Evolutionary conservation across 2,888 invertebrate species (phyloP), one percentile per base, ranked within the genome.

Genomic region (Patella caerulea): DNA sequence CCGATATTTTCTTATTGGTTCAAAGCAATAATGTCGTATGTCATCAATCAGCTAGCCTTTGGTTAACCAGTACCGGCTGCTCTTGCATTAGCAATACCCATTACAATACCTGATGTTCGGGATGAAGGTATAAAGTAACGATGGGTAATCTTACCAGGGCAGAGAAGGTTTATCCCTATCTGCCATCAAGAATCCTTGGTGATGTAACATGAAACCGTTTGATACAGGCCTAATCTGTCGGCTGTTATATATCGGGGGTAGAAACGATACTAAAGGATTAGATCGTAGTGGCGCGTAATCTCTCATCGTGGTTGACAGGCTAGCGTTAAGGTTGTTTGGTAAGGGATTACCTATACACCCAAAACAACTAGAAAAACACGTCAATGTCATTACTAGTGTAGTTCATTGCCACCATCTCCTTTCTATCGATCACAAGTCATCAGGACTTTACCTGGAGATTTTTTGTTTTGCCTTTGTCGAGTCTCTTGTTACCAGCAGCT

Each of bases 331-430:
- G 65, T 24, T 65, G 24, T 65, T 65, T 65, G 24, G 65, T 24
- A 65, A 65, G 65, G 65, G 65, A 65, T 65, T 65, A 65, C 19
- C 19, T 24, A 24, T 24, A 65, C 65, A 24, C 65, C 24, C 11
- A 65, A 65, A 65, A 65, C 65, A 65, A 24, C 65, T 65, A 65
- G 65, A 65, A 65, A 65, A 65, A 65, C 65, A 65, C 65, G 7
- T 65, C 65, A 65, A 19, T 65, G 65, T 65, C 65, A 65, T 9
- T 19, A 14, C 24, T 19, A 24, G 19, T 11, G 65, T 65, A 65
- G 19, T 19, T 65, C 24, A 24, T 65, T 19, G 65, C 19, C 24
- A 65, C 14, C 19, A 24, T 24, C 19, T 24, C 24, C 19, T 19
- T 12, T 65, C 65, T 65, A 65, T 65, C 65, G 65, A 65, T 65